These are phyloP conservation scores for Ommatoiulus sabulosus DNA, from an alignment of 2,888 invertebrate genomes.

Conservation along the genomic window DNA sequence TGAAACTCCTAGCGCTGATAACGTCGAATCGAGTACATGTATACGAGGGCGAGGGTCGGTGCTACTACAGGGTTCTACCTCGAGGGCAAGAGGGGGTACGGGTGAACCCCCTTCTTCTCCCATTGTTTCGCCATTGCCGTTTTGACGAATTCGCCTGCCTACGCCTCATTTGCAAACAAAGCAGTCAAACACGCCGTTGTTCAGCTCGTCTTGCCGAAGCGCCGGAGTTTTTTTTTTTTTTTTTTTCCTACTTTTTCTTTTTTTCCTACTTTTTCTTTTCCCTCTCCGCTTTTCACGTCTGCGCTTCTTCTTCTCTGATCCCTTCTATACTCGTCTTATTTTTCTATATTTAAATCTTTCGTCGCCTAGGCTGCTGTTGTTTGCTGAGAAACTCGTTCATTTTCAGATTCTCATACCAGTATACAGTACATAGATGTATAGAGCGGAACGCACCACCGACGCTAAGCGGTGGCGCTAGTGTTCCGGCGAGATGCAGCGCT, in stretches of 20 bases:
- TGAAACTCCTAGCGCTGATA: too few species aligned
- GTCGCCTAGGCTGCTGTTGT: constrained; percentile 3
- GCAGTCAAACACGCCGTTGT: neutral
- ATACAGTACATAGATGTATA: neutral
- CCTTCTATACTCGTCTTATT: neutral
- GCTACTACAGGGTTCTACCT: too few species aligned
- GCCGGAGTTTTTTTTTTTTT: too few species aligned
- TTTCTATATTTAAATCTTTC: constrained; percentile 29
- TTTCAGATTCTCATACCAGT: too few species aligned
- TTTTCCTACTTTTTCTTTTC: neutral
- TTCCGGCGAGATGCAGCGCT: too few species aligned
- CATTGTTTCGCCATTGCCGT: neutral
- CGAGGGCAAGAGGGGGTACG: neutral
- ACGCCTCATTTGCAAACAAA: constrained; percentile 40
- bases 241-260: too few species aligned
- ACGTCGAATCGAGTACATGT: too few species aligned
- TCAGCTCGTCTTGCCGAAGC: neutral
- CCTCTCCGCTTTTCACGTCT: too few species aligned
- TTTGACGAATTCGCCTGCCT: neutral
- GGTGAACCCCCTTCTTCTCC: neutral
- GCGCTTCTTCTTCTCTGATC: neutral
- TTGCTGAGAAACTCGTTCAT: too few species aligned
- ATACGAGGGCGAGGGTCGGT: too few species aligned
- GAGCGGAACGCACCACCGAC: neutral
- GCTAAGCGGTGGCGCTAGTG: neutral